Evolutionary conservation across 1,140 invertebrate genomes (phyloP).

Genomic region (Plutomurus gul): DNA sequence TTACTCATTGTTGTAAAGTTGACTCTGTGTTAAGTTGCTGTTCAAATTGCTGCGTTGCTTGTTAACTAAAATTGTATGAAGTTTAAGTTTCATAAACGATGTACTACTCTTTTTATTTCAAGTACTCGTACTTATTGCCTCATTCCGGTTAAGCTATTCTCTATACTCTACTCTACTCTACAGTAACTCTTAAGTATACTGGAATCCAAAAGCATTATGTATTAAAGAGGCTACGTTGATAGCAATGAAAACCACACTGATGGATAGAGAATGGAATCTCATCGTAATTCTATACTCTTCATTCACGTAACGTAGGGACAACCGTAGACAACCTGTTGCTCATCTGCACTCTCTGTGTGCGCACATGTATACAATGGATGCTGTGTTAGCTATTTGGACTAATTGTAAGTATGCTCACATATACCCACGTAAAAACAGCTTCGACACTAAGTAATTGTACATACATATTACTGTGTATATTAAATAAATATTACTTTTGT

Average conservation of each 20-base stretch:
- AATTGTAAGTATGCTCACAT: no score
- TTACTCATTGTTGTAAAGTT: background rate
- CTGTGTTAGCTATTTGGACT: no score
- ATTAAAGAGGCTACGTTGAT: slow-evolving; percentile 2
- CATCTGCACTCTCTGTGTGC: background rate
- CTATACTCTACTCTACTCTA: background rate
- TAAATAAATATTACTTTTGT: no score
- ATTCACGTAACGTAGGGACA: slow-evolving; percentile 1
- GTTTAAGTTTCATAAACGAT: background rate
- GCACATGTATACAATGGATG: background rate
- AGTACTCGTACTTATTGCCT: slow-evolving; percentile 14
- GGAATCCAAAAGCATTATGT: background rate
- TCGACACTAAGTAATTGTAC: no score
- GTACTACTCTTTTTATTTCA: no score
- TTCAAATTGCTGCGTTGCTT: background rate
- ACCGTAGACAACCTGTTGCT: slow-evolving; percentile 24
- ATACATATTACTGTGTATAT: no score
- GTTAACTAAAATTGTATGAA: slow-evolving; percentile 21
- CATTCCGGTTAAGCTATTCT: slow-evolving; percentile 5
- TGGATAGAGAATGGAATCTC: slow-evolving; percentile 4
- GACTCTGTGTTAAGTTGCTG: background rate
- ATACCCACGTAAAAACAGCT: no score
- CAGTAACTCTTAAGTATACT: background rate
- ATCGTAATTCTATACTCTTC: background rate
- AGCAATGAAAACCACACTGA: slow-evolving; percentile 6